Evolutionary conservation across 2,113 vertebrate species (phyloP).

Genomic region (Erythrolamprus reginae): DNA sequence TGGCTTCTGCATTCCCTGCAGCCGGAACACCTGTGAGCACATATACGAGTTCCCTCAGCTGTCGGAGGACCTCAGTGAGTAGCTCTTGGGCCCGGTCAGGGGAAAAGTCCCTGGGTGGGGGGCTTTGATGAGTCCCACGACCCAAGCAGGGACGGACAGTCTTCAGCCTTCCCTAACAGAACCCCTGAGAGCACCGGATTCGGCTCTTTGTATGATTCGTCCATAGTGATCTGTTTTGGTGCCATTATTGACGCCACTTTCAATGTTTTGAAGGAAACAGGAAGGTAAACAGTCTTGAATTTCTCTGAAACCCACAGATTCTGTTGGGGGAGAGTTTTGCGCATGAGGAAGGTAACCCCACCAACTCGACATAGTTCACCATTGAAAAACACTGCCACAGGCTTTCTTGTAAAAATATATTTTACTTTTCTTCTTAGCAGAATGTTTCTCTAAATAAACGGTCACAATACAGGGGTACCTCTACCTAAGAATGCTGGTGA

Average conservation of each 20-base stretch:
- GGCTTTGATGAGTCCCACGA: not conserved
- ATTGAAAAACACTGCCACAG: no score
- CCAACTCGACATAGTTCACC: no score
- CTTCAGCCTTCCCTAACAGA: not conserved
- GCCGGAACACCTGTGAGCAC: conserved; percentile 96
- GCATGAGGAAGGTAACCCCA: no score
- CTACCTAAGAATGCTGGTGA: no score
- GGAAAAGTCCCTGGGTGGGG: not conserved
- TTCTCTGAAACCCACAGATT: not conserved
- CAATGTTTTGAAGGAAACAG: not conserved
- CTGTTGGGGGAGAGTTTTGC: no score
- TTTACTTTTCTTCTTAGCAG: no score
- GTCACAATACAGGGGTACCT: no score
- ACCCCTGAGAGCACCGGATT: not conserved
- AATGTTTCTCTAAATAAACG: no score
- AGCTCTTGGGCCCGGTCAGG: not conserved
- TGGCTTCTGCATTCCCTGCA: conserved; percentile 97
- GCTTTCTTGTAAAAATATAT: no score
- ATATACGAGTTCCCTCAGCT: conserved; percentile 98
- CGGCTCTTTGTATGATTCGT: not conserved
- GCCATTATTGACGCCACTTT: not conserved
- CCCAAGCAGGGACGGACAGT: not conserved
- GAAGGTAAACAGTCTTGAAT: not conserved
- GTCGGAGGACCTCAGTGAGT: conserved; percentile 93
- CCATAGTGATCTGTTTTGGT: not conserved